phyloP scores from a whole-genome alignment of 2,888 invertebrate species.

The Erebia aethiops region DNA sequence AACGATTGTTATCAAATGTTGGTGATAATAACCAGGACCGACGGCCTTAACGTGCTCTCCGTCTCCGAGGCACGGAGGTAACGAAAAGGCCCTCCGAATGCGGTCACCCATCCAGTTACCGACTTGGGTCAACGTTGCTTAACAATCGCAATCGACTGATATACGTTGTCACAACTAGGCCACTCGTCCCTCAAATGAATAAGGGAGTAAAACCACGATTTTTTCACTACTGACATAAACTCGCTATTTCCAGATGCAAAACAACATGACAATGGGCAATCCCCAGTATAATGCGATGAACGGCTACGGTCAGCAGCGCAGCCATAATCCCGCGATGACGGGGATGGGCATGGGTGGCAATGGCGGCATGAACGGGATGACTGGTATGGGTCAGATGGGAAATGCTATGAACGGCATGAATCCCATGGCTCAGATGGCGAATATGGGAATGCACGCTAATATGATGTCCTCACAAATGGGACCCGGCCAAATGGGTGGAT shows the following conservation, averaged over 20 bases:
- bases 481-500: constrained; percentile 86
- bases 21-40: too few species aligned
- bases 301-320: constrained; percentile 83
- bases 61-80: too few species aligned
- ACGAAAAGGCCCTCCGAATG: too few species aligned
- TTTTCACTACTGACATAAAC: background rate
- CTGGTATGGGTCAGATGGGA: constrained; percentile 85
- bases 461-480: constrained; percentile 88
- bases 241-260: constrained; percentile 82
- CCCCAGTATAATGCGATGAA: constrained; percentile 85
- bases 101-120: too few species aligned
- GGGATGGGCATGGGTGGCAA: constrained; percentile 82
- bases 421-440: constrained; percentile 89
- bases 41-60: too few species aligned
- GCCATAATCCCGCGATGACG: constrained; percentile 82
- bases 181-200: too few species aligned
- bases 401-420: constrained; percentile 88
- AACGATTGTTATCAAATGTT: too few species aligned
- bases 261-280: constrained; percentile 85
- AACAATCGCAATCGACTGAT: too few species aligned
- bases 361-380: constrained; percentile 82
- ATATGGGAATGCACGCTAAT: constrained; percentile 87
- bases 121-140: too few species aligned
- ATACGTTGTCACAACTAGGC: too few species aligned
- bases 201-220: background rate